phyloP scores from a whole-genome alignment of 2,888 invertebrate genomes.

The Tenodera sinensis region DNA sequence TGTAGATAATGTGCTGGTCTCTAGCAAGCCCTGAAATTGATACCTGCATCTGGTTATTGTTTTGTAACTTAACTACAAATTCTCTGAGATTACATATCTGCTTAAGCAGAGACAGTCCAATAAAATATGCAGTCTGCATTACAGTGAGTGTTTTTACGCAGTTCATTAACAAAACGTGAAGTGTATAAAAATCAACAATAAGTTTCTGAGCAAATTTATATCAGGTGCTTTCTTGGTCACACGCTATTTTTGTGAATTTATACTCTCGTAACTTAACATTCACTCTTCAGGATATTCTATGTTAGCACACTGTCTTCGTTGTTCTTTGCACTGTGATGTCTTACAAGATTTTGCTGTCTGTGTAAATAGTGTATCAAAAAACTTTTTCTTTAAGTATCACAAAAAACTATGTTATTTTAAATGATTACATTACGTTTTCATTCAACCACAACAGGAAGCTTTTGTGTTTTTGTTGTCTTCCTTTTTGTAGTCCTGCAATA shows the following conservation, averaged over 20 bases:
- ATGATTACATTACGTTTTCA: not conserved
- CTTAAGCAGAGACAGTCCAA: not conserved
- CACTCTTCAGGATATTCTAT: not conserved
- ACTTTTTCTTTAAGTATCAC: not conserved
- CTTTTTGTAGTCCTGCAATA: conserved; percentile 25
- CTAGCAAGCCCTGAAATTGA: not conserved
- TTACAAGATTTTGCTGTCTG: not conserved
- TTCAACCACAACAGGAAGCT: not conserved
- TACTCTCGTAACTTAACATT: not conserved
- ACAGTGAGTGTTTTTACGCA: not conserved
- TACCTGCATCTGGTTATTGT: not conserved
- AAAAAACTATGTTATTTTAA: not conserved
- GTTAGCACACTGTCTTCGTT: not conserved
- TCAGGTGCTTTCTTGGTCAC: not conserved
- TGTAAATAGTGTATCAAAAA: not conserved
- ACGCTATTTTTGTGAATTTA: not conserved
- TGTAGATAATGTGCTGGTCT: not conserved
- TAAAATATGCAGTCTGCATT: not conserved
- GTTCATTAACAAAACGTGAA: not conserved
- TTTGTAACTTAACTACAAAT: not conserved
- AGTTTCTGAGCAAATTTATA: not conserved
- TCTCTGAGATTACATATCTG: not conserved
- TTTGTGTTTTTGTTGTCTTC: not conserved
- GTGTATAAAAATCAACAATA: not conserved
- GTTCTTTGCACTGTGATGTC: not conserved